A percentile compares a stretch with the other conserved stretches of the same genome.
Conservation (phyloP, 1,140 invertebrate species). For the Luehdorfia chinensis region DNA sequence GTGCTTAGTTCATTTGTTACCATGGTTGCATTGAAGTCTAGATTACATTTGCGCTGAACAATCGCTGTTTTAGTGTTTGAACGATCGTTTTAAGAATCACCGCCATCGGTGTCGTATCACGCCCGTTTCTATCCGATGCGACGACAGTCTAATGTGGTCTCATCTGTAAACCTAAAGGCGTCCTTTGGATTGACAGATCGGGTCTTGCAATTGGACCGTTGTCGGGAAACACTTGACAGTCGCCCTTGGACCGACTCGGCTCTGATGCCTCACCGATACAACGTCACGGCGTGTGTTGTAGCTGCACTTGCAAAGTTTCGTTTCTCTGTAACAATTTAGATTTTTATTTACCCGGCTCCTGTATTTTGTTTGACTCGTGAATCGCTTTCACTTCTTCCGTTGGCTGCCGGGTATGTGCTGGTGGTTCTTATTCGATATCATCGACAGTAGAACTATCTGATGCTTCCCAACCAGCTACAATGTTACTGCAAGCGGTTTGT, state of each 20-base stretch:
- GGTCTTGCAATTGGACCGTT: too few species aligned
- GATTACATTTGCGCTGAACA: background rate
- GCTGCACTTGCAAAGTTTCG: constrained; percentile 1
- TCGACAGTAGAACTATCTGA: background rate
- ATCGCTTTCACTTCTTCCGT: background rate
- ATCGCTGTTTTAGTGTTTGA: constrained; percentile 2
- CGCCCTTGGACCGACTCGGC: too few species aligned
- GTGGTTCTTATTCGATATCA: background rate
- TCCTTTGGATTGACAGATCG: too few species aligned
- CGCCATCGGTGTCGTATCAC: background rate
- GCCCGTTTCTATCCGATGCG: background rate
- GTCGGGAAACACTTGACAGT: too few species aligned
- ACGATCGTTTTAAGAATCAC: background rate
- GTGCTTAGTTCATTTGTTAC: constrained; percentile 27
- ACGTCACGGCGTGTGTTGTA: background rate
- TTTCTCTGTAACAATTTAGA: too few species aligned
- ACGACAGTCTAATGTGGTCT: too few species aligned
- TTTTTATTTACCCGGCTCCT: background rate
- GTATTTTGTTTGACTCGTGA: background rate
- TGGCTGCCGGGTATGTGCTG: too few species aligned
- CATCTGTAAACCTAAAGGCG: too few species aligned
- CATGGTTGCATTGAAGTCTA: constrained; percentile 1
- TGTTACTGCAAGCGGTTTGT: background rate
- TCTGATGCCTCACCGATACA: background rate
- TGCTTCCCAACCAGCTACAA: background rate